phyloP scores from a whole-genome alignment of 2,113 vertebrate genomes.

The Notechis scutatus region DNA sequence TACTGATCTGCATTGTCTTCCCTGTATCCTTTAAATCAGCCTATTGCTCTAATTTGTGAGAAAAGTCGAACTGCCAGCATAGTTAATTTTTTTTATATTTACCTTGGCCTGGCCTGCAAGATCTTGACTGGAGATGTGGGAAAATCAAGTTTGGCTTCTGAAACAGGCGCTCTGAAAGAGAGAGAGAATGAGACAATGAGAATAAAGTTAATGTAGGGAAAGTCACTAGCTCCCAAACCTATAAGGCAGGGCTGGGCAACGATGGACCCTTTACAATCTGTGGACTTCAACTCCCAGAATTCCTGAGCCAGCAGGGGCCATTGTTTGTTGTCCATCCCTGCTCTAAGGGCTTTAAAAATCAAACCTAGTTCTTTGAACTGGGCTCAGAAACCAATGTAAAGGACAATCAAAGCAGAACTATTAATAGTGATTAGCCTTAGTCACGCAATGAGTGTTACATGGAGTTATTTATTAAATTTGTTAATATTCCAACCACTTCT shows the following conservation, averaged over 20 bases:
- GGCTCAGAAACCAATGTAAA: neutral
- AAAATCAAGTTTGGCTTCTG: neutral
- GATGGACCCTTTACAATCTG: neutral
- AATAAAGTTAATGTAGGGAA: neutral
- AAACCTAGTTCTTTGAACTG: neutral
- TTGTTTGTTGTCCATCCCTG: neutral
- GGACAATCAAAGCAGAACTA: neutral
- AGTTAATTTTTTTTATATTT: neutral
- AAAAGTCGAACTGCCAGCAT: neutral
- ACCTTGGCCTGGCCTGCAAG: neutral
- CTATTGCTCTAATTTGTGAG: neutral
- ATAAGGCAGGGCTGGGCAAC: neutral
- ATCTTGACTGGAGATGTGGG: neutral
- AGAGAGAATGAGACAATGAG: neutral
- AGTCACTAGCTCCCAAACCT: neutral
- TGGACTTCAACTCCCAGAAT: neutral
- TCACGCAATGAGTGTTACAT: neutral
- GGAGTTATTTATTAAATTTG: neutral
- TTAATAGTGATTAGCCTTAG: neutral
- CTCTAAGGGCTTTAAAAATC: neutral
- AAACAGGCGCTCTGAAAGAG: neutral
- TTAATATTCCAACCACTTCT: neutral
- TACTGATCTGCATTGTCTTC: neutral
- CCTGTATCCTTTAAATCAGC: neutral
- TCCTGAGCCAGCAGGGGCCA: neutral